Percentiles rank a stretch among this genome's conserved stretches.
Evolutionary conservation across 2,113 vertebrate genomes (phyloP).

Genomic region (Saguinus midas): DNA sequence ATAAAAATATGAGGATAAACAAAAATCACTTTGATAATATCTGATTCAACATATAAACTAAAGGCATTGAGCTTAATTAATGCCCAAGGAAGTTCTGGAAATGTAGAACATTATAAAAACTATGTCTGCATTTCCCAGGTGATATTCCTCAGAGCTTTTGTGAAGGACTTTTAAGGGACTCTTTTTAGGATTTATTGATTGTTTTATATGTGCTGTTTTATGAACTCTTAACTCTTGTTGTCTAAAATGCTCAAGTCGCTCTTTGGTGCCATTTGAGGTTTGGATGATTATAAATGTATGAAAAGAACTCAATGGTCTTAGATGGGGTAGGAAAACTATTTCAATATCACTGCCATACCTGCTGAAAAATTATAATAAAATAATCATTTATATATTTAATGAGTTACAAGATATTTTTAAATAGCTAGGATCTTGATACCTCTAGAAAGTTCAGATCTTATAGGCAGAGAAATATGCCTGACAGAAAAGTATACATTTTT

Average conservation of each 20-base stretch:
- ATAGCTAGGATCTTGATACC: background rate
- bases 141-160: background rate
- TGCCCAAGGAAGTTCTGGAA: background rate
- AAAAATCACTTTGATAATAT: background rate
- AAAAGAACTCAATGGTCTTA: background rate
- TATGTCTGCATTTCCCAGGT: background rate
- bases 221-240: slow-evolving; percentile 22
- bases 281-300: background rate
- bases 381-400: slow-evolving; percentile 20
- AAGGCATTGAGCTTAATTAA: background rate
- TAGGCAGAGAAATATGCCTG: background rate
- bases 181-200: slow-evolving; percentile 27
- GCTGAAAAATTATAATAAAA: background rate
- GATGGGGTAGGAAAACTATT: background rate
- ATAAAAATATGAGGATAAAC: background rate
- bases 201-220: slow-evolving; percentile 49
- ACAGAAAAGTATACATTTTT: background rate
- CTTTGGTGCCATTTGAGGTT: background rate
- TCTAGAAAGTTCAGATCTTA: slow-evolving; percentile 5
- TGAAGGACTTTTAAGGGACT: background rate
- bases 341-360: background rate
- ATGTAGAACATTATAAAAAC: slow-evolving; percentile 42
- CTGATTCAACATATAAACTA: background rate
- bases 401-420: background rate
- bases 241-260: slow-evolving; percentile 21